A percentile compares a stretch with the other conserved stretches of the same genome.
Evolutionary conservation across 2,888 invertebrate species (phyloP).

Genomic region (Noctua janthe): DNA sequence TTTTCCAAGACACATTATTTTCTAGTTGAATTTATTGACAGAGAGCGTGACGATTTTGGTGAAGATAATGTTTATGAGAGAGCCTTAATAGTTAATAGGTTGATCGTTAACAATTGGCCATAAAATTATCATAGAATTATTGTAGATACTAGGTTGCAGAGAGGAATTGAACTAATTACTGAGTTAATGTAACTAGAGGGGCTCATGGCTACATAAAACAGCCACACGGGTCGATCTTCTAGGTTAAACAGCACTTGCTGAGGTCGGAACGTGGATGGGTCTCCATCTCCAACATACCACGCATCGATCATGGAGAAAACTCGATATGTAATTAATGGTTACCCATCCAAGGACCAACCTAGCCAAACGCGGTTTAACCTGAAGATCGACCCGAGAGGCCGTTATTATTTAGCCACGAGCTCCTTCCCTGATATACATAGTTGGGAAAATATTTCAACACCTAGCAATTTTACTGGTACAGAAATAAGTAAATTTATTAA

Average conservation of each 20-base stretch:
- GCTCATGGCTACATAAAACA: not conserved
- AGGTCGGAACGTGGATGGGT: not conserved
- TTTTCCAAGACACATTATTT: not conserved
- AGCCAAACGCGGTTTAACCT: too few relatives aligned
- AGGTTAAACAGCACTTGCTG: not conserved
- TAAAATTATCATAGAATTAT: conserved; percentile 9
- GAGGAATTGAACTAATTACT: not conserved
- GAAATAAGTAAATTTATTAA: not conserved
- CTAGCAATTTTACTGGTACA: not conserved
- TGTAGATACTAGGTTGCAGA: conserved; percentile 1
- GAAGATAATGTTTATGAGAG: conserved; percentile 16
- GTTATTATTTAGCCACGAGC: too few relatives aligned
- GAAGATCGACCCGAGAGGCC: too few relatives aligned
- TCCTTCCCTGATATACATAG: not conserved
- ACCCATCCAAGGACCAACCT: too few relatives aligned
- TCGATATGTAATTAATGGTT: too few relatives aligned
- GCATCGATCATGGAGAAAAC: too few relatives aligned
- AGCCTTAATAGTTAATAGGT: conserved; percentile 13
- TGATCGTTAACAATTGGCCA: not conserved
- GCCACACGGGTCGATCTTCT: not conserved
- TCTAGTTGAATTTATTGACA: not conserved
- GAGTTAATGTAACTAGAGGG: not conserved
- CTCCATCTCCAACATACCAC: not conserved
- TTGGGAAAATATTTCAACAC: not conserved
- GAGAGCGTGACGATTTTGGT: not conserved